Evolutionary conservation across 2,797 vertebrate species (phyloP), one percentile per base, ranked within the genome.

Genomic region (Peromyscus melanophrys): DNA sequence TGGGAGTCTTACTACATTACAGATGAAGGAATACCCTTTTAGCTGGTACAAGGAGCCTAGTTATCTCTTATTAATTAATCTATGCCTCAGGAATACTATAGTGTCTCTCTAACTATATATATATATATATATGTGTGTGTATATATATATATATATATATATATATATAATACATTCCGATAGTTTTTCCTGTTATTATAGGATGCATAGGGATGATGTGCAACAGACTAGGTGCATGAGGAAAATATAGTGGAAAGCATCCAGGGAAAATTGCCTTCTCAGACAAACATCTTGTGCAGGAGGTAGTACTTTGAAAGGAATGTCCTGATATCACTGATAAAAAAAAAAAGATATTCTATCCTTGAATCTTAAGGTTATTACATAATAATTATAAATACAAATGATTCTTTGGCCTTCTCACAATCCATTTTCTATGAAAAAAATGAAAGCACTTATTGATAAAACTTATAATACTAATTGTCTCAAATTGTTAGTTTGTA

Each of bases 231-330:
- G 52, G 9, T 7, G 0, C 6, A 8, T 73, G 49, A 40, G 6
- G 16, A 25, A 2, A 3, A 67, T 34, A 14, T 6, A n/a, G 61
- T 25, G 1, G 0, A 29, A 73, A 37, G 7, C n/a, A 55, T 29
- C 34, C 1, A 14, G 6, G 16, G 1, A 59, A 37, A 6, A 43
- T 23, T 23, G 9, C 92, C 19, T 67, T n/a, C 40, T 34, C 14
- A 80, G 19, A 40, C 16, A 25, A 34, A 77, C 0, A 21, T 19
- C 31, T 2, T 31, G 1, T 40, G 17, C 0, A 13, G 25, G 3
- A 69, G 13, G 14, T 19, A 57, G n/a, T 21, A 21, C 40, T 71
- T 55, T 37, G 37, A 87, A 27, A 55, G 16, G 27, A 37, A 37
- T 57, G 14, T 17, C 14, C 34, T 71, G 25, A 3, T 19, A 29